Percentiles rank a stretch among this genome's conserved stretches.
phyloP scores from a whole-genome alignment of 2,797 vertebrate genomes.

The Chelon labrosus region DNA sequence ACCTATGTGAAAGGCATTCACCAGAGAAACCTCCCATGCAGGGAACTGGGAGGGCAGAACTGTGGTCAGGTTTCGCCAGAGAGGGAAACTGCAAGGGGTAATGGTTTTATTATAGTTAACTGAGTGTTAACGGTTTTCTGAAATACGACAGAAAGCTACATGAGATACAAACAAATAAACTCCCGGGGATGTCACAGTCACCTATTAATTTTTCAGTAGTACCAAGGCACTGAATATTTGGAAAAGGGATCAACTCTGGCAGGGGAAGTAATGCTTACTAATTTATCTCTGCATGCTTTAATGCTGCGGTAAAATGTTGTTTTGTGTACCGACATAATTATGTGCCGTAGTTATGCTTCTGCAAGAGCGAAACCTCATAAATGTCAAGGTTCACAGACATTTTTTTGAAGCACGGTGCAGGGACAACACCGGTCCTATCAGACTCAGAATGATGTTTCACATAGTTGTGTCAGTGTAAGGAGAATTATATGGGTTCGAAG shows the following conservation, averaged over 20 bases:
- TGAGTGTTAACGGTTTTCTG: not conserved
- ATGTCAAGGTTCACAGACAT: not conserved
- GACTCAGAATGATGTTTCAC: slow-evolving; percentile 2
- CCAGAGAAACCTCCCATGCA: not conserved
- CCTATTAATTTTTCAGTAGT: not conserved
- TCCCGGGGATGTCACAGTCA: not conserved
- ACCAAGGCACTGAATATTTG: not conserved
- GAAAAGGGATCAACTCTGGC: not conserved
- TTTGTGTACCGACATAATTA: not conserved
- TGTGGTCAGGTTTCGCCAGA: not conserved
- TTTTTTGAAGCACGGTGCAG: not conserved
- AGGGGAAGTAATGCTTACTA: not conserved
- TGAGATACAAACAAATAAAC: not conserved
- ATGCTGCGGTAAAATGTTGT: not conserved
- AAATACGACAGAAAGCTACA: not conserved
- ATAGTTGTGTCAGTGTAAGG: not conserved
- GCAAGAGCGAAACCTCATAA: slow-evolving; percentile 1
- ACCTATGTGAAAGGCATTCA: slow-evolving; percentile 6
- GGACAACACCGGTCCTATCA: not conserved
- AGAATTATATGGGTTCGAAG: not conserved
- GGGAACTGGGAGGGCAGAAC: not conserved
- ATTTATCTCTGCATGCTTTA: not conserved
- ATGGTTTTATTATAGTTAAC: not conserved
- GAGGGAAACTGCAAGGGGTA: not conserved
- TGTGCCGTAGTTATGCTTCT: slow-evolving; percentile 1